Evolutionary conservation across 2,888 invertebrate species (phyloP).

Genomic region (Antitype chi): DNA sequence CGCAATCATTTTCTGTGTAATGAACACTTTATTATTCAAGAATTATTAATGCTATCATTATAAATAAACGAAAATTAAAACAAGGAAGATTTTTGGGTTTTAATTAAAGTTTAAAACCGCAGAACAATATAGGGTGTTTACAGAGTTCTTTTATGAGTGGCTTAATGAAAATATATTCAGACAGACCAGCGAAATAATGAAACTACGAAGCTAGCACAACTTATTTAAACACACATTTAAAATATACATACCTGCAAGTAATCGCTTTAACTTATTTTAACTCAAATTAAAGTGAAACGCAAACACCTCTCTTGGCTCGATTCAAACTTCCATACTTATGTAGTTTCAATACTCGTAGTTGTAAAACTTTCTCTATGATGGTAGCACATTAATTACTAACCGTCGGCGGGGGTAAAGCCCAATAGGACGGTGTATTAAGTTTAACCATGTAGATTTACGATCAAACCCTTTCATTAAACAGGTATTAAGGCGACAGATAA

Average conservation of each 20-base stretch:
- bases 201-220: conserved; percentile 47
- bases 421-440: conserved; percentile 87
- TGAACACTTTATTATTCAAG: conserved; percentile 58
- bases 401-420: conserved; percentile 81
- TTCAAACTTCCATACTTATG: conserved; percentile 87
- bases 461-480: conserved; percentile 90
- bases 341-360: conserved; percentile 87
- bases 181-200: conserved; percentile 39
- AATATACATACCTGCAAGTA: conserved; percentile 69
- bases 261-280: conserved; percentile 84
- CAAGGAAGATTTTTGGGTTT: conserved; percentile 39
- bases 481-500: conserved; percentile 89
- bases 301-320: conserved; percentile 84
- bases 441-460: conserved; percentile 89
- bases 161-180: conserved; percentile 38
- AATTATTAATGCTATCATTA: conserved; percentile 56
- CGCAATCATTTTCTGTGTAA: conserved; percentile 56
- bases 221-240: conserved; percentile 66
- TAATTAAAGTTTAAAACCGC: conserved; percentile 48
- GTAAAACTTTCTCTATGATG: conserved; percentile 88
- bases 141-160: conserved; percentile 32
- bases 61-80: conserved; percentile 56
- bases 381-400: conserved; percentile 88
- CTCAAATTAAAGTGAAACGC: conserved; percentile 84
- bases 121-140: conserved; percentile 20